Base-by-base conservation (phyloP, 23 tunicate species). In the Trididemnum nubilum region DNA sequence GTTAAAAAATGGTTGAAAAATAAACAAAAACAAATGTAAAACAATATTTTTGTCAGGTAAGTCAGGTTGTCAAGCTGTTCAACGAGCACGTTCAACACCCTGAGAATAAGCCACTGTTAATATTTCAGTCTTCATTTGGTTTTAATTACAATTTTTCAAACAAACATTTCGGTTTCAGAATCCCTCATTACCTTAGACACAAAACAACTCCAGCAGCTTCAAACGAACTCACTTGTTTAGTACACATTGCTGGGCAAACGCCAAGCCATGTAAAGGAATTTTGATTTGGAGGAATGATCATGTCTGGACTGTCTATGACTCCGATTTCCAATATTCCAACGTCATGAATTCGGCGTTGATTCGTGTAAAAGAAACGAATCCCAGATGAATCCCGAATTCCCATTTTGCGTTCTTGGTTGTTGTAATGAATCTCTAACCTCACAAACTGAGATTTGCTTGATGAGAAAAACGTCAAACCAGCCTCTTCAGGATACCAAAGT, bases 271-370 rank as follows among this genome's bases (percentile, higher is more conserved):
- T 9, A 73, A 92, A 92, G 33, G 35, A 34, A 2, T 60, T 40
- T 50, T 87, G 85, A 19, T 30, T 23, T 1, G 92, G 97, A 18
- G 97, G 97, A 73, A 92, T 92, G 0, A 71, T 88, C 84, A 87
- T 86, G 29, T 60, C 73, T 4, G 91, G 71, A 12, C 85, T 82
- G 34, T 92, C 87, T 38, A 72, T 86, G 18, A 72, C 34, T 63
- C 97, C 97, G 29, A 74, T 81, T 72, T 92, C 97, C 34, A 92
- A 27, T n/a, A 87, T 76, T 26, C 97, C 97, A 32, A 79, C 76
- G 24, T 92, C 88, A 65, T 78, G 73, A 52, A 52, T 27, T 22
- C 97, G 85, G 27, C 81, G 33, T 1, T 51, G 76, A 30, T 50
- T 73, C 1, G 92, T 78, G 60, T 73, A 87, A 35, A 35, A 83